These are phyloP conservation scores for Junonia oenone DNA, from an alignment of 2,888 invertebrate genomes.

Conservation along the genomic window DNA sequence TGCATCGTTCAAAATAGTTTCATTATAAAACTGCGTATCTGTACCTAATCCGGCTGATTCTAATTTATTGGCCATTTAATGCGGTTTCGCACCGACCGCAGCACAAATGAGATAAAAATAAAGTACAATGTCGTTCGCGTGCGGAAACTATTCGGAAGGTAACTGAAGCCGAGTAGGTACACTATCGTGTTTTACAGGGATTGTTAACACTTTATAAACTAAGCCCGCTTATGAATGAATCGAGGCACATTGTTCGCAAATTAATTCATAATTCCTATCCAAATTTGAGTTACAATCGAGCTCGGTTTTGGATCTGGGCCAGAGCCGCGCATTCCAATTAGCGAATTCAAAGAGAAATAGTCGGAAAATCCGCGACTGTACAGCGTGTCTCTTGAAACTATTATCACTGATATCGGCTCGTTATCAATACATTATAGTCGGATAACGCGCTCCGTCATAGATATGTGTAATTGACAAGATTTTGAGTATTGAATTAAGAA, in stretches of 20 bases:
- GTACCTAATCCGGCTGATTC: neutral
- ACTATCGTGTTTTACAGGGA: neutral
- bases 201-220: neutral
- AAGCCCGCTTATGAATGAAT: conserved; percentile 18
- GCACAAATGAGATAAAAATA: conserved; percentile 8
- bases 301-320: conserved; percentile 17
- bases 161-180: conserved; percentile 1
- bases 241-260: conserved; percentile 18
- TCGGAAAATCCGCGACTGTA: conserved; percentile 1
- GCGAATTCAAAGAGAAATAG: conserved; percentile 6
- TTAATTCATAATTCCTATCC: conserved; percentile 15
- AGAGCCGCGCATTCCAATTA: conserved; percentile 11
- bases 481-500: neutral
- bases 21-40: neutral
- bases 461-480: neutral
- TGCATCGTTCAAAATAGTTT: neutral
- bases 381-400: conserved; percentile 2
- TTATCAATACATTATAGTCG: conserved; percentile 10
- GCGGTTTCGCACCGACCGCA: conserved; percentile 2
- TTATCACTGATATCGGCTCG: conserved; percentile 13
- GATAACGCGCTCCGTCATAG: neutral
- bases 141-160: conserved; percentile 1
- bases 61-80: conserved; percentile 3
- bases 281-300: conserved; percentile 16
- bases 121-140: conserved; percentile 9